Base-by-base conservation (phyloP, 2,113 vertebrate species). In the Sylvia atricapilla region DNA sequence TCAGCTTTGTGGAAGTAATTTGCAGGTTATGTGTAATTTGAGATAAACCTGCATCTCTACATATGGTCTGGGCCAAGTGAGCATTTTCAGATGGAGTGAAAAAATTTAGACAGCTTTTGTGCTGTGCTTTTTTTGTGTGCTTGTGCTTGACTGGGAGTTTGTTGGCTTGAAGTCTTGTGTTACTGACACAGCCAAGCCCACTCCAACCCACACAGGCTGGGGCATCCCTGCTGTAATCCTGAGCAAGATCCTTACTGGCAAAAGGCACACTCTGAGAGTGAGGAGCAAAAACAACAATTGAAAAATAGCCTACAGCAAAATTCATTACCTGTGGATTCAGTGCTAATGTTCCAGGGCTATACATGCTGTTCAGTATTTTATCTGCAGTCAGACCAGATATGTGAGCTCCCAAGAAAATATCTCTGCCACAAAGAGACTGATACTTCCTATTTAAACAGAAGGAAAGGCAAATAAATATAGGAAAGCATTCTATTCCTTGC, bases 291-390 rank as follows among this genome's bases (percentile, higher is more conserved):
- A 91, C 84, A 97, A 95, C 73, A 93, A 92, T 19, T 79, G 64
- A 72, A 95, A 95, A 96, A 96, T 63, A 96, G 95, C 97, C 97
- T 93, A 23, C 10, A 89, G 97, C 94, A 85, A 96, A 97, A 98
- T 97, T 97, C 89, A 96, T 97, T 97, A 97, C 96, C 96, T 97
- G 97, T 86, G 88, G 89, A 96, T 89, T 96, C 85, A n/a, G 58
- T 39, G 70, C 64, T 97, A 97, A 95, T 95, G 90, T 97, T 90
- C 90, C 64, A 85, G 90, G 67, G 89, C 85, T 95, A 76, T 41
- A 94, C 58, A 49, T 55, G 60, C 66, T 92, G 85, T 83, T 97
- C 84, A 93, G 89, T 95, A 94, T 94, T 98, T 97, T 95, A 97
- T 97, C 92, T 96, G 86, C 72, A 94, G 93, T 76, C 39, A 91